Evolutionary conservation across 2,888 invertebrate genomes (phyloP).

Genomic region (Phengaris arion): DNA sequence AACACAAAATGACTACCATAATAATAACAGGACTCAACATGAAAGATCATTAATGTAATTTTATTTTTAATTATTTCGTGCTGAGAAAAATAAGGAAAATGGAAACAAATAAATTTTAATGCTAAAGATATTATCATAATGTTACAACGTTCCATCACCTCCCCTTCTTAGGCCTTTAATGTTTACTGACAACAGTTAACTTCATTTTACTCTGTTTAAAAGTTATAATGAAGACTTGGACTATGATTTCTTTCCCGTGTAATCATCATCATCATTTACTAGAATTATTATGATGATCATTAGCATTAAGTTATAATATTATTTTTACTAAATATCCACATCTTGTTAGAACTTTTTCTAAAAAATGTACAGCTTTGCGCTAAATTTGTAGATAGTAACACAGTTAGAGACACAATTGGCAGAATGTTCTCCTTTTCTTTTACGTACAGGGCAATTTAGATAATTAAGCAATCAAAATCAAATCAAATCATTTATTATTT

Average conservation of each 20-base stretch:
- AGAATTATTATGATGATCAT: no score
- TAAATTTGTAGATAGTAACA: no score
- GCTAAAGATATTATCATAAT: slow-evolving; percentile 6
- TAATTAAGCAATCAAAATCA: not conserved
- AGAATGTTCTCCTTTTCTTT: not conserved
- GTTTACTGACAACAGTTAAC: not conserved
- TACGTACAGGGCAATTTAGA: not conserved
- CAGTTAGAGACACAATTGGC: not conserved
- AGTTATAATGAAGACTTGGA: not conserved
- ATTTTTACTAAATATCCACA: no score
- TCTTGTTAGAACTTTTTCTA: no score
- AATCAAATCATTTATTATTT: no score
- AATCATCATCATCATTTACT: no score
- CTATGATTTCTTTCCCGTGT: not conserved
- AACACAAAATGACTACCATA: not conserved
- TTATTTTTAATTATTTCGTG: not conserved
- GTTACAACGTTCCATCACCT: not conserved
- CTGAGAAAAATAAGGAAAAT: slow-evolving; percentile 9
- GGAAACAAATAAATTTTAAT: slow-evolving; percentile 11
- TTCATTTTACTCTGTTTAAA: not conserved
- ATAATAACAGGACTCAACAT: not conserved
- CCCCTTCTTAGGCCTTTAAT: not conserved
- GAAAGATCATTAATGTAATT: not conserved
- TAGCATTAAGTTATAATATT: no score
- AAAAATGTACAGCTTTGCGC: no score